Evolutionary conservation across 2,797 vertebrate genomes (phyloP), one percentile per base, ranked within the genome.

Genomic region (Gallinago stenura): DNA sequence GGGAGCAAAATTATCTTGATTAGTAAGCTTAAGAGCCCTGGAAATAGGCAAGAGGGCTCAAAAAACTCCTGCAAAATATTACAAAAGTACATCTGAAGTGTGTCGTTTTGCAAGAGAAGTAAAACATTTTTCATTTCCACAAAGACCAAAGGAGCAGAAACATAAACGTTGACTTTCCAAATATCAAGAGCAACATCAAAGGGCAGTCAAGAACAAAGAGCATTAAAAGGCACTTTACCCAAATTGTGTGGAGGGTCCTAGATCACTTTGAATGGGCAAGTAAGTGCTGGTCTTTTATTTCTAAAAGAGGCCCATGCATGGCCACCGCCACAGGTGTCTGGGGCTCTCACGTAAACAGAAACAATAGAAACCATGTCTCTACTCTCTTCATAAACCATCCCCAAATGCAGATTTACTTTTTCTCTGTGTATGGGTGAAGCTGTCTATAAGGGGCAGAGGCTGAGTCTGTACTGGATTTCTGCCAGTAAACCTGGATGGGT

Each of bases 121-220:
- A 60, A 76, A 93, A 54, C 5, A 21, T 70, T 56, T 93, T 87
- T 91, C 35, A 60, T 77, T 89, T 95, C 48, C 57, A 83, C 43
- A 73, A 57, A 85, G 48, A 70, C 62, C 64, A 77, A 82, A 89
- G 68, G 22, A 95, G 28, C 30, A 93, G 91, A 85, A 95, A 92
- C 60, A 87, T 17, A 73, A 91, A 85, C 0, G 0, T 17, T 21
- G 31, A 75, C 39, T 95, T 89, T 83, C 48, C 31, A 87, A 89
- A 61, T 58, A 84, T 28, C 0, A 0, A 85, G 53, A 66, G 28
- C 51, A 91, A 87, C 60, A 83, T 95, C 79, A 92, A 93, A 94
- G 79, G 5, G 43, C 61, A 81, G 56, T 39, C 39, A 60, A 13
- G 66, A 68, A 53, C 21, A 64, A 24, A 33, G 8, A 61, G 8